Evolutionary conservation across 2,113 vertebrate genomes (phyloP).

Genomic region (Tachuris rubrigastra): DNA sequence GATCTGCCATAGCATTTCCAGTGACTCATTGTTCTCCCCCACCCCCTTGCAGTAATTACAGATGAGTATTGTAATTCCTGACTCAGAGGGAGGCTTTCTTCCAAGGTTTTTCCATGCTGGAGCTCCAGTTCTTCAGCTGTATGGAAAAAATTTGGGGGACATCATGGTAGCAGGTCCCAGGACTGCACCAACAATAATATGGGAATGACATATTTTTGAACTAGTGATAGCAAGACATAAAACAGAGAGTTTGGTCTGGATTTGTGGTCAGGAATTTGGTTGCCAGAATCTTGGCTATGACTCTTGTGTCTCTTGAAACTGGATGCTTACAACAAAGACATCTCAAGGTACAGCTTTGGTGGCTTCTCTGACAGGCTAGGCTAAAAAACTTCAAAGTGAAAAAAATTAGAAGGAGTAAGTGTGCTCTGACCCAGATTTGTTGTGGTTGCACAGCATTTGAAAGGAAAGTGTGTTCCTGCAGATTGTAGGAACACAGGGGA

Average conservation of each 20-base stretch:
- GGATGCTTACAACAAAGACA: not conserved
- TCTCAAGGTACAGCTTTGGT: not conserved
- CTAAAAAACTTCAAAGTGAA: not conserved
- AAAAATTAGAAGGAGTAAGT: not conserved
- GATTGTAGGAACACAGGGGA: not conserved
- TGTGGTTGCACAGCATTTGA: not conserved
- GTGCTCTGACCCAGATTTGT: not conserved
- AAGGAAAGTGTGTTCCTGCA: not conserved
- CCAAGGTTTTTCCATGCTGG: not conserved
- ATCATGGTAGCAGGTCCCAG: not conserved
- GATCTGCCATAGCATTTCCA: not conserved
- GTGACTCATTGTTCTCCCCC: constrained; percentile 14
- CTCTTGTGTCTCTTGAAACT: not conserved
- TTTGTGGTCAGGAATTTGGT: not conserved
- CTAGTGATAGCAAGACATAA: not conserved
- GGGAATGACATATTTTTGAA: not conserved
- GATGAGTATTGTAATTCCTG: constrained; percentile 5
- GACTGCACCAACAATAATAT: not conserved
- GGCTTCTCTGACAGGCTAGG: not conserved
- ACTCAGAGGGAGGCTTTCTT: constrained; percentile 20
- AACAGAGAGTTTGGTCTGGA: not conserved
- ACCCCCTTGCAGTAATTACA: not conserved
- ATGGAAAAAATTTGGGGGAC: not conserved
- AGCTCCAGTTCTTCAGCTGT: not conserved
- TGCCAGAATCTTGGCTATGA: not conserved